Conservation (phyloP, 1,140 invertebrate species). For the Hirudo medicinalis region DNA sequence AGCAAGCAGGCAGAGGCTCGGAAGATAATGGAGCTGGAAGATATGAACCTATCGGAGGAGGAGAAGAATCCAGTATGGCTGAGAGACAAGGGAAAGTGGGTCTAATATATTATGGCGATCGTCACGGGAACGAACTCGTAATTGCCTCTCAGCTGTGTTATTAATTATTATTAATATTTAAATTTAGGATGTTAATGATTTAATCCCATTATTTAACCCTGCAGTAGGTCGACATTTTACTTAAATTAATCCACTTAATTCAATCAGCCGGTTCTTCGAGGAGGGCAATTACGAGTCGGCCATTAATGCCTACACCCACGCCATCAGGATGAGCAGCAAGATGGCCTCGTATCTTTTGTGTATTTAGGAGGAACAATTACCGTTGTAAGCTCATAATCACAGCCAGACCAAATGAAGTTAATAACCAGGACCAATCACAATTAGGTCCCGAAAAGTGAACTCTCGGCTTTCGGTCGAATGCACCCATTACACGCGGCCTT, state of each 20-base stretch:
- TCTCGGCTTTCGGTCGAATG: too few relatives aligned
- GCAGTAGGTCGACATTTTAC: too few relatives aligned
- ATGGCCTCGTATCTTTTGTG: conserved; percentile 46
- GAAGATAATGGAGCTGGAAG: conserved; percentile 55
- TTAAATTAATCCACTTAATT: too few relatives aligned
- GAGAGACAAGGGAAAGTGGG: conserved; percentile 64
- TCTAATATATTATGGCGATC: conserved; percentile 21
- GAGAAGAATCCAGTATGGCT: conserved; percentile 70
- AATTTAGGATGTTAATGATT: too few relatives aligned
- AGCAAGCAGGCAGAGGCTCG: conserved; percentile 62
- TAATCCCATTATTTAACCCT: too few relatives aligned
- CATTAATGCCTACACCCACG: conserved; percentile 64
- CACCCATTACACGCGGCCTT: too few relatives aligned
- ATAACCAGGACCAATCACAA: too few relatives aligned
- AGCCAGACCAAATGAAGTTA: too few relatives aligned
- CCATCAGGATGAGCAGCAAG: conserved; percentile 58
- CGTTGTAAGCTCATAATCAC: too few relatives aligned
- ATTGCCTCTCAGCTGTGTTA: background rate
- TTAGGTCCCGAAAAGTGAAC: too few relatives aligned
- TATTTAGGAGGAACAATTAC: background rate
- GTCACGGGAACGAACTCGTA: background rate
- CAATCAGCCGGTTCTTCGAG: conserved; percentile 54
- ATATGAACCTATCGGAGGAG: conserved; percentile 61
- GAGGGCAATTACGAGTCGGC: conserved; percentile 62
- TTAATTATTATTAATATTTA: conserved; percentile 12